phyloP scores from a whole-genome alignment of 2,888 invertebrate genomes.

The Pegoplata infirma region DNA sequence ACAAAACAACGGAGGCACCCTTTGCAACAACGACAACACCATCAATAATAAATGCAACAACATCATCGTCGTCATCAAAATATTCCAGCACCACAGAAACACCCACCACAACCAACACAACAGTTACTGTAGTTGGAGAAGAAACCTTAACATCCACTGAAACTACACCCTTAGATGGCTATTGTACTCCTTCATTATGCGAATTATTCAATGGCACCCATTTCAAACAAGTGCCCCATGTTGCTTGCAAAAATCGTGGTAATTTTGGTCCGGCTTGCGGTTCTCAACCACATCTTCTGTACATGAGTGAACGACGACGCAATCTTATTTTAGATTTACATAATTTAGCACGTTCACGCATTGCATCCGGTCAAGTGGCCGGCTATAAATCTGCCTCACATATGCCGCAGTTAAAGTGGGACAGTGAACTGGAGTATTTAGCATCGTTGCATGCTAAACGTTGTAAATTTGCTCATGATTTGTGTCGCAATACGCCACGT shows the following conservation, averaged over 20 bases:
- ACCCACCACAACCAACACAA: background rate
- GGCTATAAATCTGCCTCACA: slow-evolving; percentile 71
- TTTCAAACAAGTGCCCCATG: slow-evolving; percentile 68
- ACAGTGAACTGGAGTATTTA: slow-evolving; percentile 72
- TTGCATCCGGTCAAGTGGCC: slow-evolving; percentile 71
- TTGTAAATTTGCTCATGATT: slow-evolving; percentile 74
- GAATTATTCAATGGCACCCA: slow-evolving; percentile 73
- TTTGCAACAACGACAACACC: slow-evolving; percentile 18
- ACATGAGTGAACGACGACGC: slow-evolving; percentile 72
- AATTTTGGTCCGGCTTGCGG: slow-evolving; percentile 69
- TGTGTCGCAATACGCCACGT: slow-evolving; percentile 73
- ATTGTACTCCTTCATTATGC: slow-evolving; percentile 71
- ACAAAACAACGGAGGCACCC: slow-evolving; percentile 19
- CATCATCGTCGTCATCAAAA: background rate
- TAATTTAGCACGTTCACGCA: slow-evolving; percentile 73
- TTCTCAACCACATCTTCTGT: slow-evolving; percentile 67
- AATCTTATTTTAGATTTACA: slow-evolving; percentile 75
- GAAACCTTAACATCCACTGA: background rate
- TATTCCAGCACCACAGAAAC: too few relatives aligned
- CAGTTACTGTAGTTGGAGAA: background rate
- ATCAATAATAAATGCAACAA: slow-evolving; percentile 11
- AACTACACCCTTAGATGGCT: slow-evolving; percentile 55
- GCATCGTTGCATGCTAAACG: slow-evolving; percentile 73
- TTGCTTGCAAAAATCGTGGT: slow-evolving; percentile 72
- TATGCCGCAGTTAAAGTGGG: slow-evolving; percentile 75